Evolutionary conservation across 1,140 invertebrate genomes (phyloP).

Genomic region (Apolygus lucorum): DNA sequence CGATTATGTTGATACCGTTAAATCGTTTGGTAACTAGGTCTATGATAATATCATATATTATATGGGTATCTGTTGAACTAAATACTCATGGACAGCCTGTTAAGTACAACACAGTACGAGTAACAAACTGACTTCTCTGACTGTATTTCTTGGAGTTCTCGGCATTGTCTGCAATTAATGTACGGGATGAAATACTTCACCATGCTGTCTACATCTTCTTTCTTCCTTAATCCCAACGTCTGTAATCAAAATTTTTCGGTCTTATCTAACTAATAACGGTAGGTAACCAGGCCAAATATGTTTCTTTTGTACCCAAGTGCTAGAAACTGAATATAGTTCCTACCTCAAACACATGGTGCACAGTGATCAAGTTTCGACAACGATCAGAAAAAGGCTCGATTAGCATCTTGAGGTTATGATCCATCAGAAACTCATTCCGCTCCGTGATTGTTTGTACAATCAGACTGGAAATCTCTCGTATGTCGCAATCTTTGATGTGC

Average conservation of each 20-base stretch:
- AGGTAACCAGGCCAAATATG: too few relatives aligned
- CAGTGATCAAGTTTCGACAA: neutral
- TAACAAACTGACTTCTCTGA: too few relatives aligned
- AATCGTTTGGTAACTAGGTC: too few relatives aligned
- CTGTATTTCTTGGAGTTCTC: neutral
- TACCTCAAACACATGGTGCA: conserved; percentile 2
- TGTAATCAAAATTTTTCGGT: neutral
- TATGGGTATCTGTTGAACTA: too few relatives aligned
- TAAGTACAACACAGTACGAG: too few relatives aligned
- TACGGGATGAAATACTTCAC: neutral
- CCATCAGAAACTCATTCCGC: neutral
- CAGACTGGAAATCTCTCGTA: neutral
- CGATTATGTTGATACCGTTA: too few relatives aligned
- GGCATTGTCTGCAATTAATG: neutral
- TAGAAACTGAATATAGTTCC: too few relatives aligned
- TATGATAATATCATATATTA: too few relatives aligned
- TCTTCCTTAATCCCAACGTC: neutral
- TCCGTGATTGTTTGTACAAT: neutral
- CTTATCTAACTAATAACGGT: too few relatives aligned
- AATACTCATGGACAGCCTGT: too few relatives aligned
- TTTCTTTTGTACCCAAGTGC: too few relatives aligned
- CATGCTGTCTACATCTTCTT: neutral
- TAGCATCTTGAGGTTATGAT: neutral
- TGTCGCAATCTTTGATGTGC: too few relatives aligned
- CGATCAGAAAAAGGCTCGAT: neutral